Evolutionary conservation across 2,888 invertebrate genomes (phyloP).

Genomic region (Chironomus tentans): DNA sequence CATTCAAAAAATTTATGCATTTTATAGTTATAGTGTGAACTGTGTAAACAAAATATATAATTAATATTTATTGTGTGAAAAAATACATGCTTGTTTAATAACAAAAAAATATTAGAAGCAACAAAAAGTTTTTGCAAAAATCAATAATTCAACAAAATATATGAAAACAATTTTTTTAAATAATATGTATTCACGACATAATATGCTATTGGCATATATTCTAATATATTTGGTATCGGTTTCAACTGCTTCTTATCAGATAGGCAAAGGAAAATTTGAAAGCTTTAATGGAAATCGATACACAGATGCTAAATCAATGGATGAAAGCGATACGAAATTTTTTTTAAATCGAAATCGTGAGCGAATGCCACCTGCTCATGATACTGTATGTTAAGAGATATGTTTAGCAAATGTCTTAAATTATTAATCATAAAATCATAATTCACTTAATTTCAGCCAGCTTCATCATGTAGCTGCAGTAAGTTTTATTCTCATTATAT

Average conservation of each 20-base stretch:
- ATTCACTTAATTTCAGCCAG: background rate
- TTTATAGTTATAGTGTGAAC: no score
- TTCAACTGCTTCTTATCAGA: background rate
- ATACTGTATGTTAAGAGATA: background rate
- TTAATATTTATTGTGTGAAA: no score
- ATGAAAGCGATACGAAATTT: background rate
- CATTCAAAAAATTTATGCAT: no score
- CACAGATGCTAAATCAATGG: slow-evolving; percentile 11
- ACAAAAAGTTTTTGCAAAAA: no score
- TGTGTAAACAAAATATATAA: no score
- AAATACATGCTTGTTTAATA: no score
- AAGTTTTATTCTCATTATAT: background rate
- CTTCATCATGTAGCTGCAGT: slow-evolving; percentile 22
- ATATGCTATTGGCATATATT: background rate
- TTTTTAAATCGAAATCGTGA: slow-evolving; percentile 11
- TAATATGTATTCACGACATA: background rate
- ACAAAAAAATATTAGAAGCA: no score
- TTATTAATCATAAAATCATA: background rate
- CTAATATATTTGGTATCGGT: background rate
- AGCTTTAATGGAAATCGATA: slow-evolving; percentile 14
- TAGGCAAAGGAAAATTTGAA: slow-evolving; percentile 5
- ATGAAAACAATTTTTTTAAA: no score
- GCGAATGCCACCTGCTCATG: slow-evolving; percentile 11
- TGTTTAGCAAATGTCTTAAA: background rate
- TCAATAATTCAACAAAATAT: no score